Evolutionary conservation across 2,113 vertebrate species (phyloP).

Genomic region (Cariama cristata): DNA sequence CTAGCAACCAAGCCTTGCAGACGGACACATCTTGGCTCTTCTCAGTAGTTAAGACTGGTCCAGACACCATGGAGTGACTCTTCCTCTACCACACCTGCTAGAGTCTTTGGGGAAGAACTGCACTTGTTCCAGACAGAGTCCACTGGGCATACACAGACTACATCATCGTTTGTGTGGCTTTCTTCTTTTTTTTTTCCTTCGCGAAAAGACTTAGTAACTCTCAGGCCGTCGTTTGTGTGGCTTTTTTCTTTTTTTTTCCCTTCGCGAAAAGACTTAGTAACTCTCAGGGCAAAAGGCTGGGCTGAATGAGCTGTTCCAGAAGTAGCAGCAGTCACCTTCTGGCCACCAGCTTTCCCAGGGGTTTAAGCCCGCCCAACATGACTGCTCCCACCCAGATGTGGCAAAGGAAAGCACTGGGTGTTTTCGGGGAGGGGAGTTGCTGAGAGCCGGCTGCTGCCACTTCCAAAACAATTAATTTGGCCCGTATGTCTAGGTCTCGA

Average conservation of each 20-base stretch:
- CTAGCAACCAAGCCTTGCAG: not conserved
- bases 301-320: not conserved
- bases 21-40: not conserved
- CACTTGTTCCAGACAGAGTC: not conserved
- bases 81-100: not conserved
- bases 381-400: not conserved
- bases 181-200: not conserved
- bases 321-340: not conserved
- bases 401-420: not conserved
- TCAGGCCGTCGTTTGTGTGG: fast-evolving
- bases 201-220: not conserved
- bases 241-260: too few relatives aligned
- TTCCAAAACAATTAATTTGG: not conserved
- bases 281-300: not conserved
- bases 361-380: not conserved
- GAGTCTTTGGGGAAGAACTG: not conserved
- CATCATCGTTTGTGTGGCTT: fast-evolving
- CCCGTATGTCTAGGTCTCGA: not conserved
- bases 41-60: not conserved
- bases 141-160: fast-evolving
- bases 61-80: fast-evolving
- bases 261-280: not conserved
- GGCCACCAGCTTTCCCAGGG: not conserved
- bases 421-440: not conserved
- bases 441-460: not conserved